Conservation (phyloP, 2,113 vertebrate genomes). For the Telmatochromis bifrenatus region DNA sequence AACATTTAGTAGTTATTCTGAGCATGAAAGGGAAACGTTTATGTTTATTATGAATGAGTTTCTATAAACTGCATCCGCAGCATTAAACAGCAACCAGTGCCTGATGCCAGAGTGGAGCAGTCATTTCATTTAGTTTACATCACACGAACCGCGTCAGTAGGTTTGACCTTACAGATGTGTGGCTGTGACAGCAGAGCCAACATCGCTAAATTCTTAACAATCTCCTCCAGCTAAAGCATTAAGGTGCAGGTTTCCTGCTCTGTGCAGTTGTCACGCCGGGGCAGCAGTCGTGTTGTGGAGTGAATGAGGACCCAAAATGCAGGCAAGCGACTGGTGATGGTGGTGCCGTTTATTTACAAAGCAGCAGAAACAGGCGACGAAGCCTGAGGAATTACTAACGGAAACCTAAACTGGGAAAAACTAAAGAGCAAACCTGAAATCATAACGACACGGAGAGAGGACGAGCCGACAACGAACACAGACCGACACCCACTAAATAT, state of each 20-base stretch:
- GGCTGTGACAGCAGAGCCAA: background rate
- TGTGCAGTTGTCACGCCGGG: background rate
- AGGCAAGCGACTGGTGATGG: too few species aligned
- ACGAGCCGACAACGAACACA: too few species aligned
- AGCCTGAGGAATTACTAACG: too few species aligned
- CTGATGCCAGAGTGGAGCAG: background rate
- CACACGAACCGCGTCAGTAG: background rate
- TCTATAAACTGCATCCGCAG: background rate
- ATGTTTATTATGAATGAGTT: background rate
- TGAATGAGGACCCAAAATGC: too few species aligned
- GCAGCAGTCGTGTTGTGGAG: too few species aligned
- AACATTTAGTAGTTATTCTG: background rate
- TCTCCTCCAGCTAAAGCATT: background rate
- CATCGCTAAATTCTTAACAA: background rate
- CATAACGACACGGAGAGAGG: too few species aligned
- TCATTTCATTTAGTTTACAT: background rate
- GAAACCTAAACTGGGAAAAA: too few species aligned
- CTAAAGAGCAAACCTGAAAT: too few species aligned
- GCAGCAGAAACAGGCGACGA: rapidly evolving
- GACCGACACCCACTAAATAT: too few species aligned
- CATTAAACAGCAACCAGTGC: background rate
- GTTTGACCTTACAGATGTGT: background rate
- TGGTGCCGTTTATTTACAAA: rapidly evolving
- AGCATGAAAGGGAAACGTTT: background rate
- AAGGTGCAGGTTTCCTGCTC: background rate